These are phyloP conservation scores for Yoshiicerus persimilis DNA, from an alignment of 1,140 invertebrate genomes.

Conservation along the genomic window DNA sequence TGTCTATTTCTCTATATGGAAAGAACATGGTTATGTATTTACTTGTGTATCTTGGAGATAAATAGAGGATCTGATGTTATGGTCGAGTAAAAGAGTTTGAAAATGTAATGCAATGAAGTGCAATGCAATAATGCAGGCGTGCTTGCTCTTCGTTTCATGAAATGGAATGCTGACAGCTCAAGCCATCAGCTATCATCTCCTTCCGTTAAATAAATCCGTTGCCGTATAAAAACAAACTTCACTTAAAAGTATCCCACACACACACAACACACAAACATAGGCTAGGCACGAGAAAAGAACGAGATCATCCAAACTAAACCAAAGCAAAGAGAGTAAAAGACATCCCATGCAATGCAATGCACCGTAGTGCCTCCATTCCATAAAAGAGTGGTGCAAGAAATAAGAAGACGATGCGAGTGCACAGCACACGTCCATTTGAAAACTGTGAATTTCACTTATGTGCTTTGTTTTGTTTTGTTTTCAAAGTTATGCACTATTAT, in stretches of 20 bases:
- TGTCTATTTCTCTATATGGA: neutral
- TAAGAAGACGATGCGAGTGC: too few relatives aligned
- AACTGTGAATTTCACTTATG: neutral
- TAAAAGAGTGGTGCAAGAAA: neutral
- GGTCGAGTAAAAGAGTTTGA: neutral
- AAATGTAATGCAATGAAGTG: neutral
- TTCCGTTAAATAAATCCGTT: constrained; percentile 19
- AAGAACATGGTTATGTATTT: neutral
- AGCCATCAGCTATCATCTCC: constrained; percentile 21
- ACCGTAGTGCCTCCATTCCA: neutral
- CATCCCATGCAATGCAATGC: neutral
- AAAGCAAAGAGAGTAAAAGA: neutral
- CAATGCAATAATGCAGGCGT: neutral
- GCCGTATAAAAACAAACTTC: neutral
- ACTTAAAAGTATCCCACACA: neutral
- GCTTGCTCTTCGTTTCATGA: neutral
- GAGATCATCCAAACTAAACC: neutral
- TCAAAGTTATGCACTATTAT: neutral
- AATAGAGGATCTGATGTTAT: neutral
- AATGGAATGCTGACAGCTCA: constrained; percentile 13
- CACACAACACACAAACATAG: neutral
- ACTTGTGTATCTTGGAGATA: neutral
- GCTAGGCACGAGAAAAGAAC: neutral
- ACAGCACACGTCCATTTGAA: neutral
- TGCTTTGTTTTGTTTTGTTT: neutral